Conservation (phyloP, 2,797 vertebrate species). For the Tympanoctomys barrerae region DNA sequence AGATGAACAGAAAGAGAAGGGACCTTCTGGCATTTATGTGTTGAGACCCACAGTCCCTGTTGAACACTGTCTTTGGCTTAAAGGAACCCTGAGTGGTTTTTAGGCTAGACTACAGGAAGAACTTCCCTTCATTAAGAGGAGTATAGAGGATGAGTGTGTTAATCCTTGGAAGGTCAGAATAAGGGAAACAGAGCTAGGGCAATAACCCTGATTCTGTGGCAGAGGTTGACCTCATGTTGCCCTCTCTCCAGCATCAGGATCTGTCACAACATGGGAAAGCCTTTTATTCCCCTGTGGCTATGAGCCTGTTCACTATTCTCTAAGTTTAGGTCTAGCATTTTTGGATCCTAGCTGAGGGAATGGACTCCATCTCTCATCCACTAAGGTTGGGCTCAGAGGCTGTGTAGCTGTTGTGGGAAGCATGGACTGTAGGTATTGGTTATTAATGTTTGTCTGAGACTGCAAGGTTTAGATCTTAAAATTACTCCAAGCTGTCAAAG, state of each 20-base stretch:
- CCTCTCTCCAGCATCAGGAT: background rate
- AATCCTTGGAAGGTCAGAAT: background rate
- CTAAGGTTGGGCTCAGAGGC: background rate
- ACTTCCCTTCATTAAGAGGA: constrained; percentile 28
- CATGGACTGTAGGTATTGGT: constrained; percentile 41
- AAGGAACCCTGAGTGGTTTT: constrained; percentile 7
- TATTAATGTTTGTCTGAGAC: constrained; percentile 76
- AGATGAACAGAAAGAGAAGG: background rate
- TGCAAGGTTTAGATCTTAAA: constrained; percentile 55
- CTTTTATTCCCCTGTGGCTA: background rate
- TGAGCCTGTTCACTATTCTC: background rate
- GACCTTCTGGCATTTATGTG: background rate
- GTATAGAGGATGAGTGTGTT: background rate
- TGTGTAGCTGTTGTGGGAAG: background rate
- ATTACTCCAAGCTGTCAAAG: constrained; percentile 50
- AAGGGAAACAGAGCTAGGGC: background rate
- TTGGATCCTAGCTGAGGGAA: background rate
- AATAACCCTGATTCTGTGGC: background rate
- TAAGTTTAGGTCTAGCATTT: background rate
- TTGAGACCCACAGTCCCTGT: background rate
- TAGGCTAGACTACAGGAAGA: constrained; percentile 32
- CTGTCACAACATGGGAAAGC: background rate
- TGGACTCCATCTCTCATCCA: background rate
- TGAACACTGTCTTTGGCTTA: background rate
- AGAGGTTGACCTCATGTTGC: constrained; percentile 15